These are phyloP conservation scores for Hystrix brachyura DNA, from an alignment of 2,113 vertebrate genomes.

Conservation along the genomic window DNA sequence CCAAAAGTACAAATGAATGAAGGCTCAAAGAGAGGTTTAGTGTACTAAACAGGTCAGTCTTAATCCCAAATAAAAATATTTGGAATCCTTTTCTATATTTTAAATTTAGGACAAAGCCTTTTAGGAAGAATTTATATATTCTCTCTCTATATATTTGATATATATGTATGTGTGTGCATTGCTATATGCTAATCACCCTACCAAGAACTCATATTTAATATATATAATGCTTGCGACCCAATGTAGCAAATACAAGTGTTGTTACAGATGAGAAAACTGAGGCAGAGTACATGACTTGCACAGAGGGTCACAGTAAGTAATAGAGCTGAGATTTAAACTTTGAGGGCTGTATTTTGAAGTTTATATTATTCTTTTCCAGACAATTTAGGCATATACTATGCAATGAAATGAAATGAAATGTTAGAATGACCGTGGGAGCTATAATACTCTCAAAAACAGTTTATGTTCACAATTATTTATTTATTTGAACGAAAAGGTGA, in stretches of 20 bases:
- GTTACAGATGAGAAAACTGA: background rate
- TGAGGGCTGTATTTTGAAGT: background rate
- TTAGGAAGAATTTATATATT: background rate
- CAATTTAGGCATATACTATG: background rate
- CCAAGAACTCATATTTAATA: background rate
- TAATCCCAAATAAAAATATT: constrained; percentile 36
- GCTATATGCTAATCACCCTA: background rate
- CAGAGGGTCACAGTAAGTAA: background rate
- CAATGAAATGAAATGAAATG: background rate
- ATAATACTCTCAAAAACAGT: background rate
- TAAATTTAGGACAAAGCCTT: constrained; percentile 45
- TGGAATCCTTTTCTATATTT: constrained; percentile 24
- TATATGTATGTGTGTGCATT: background rate
- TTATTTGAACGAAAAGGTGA: constrained; percentile 24
- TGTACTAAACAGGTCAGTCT: background rate
- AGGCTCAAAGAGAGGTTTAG: constrained; percentile 17
- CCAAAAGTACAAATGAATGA: constrained; percentile 33
- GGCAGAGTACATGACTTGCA: background rate
- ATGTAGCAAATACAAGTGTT: background rate
- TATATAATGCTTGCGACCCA: background rate
- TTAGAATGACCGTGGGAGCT: background rate
- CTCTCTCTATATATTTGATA: background rate
- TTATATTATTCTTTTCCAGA: background rate
- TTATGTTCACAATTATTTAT: background rate
- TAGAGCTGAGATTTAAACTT: background rate